phyloP scores from a whole-genome alignment of 2,888 invertebrate genomes.

The Cordylochernes scorpioides region DNA sequence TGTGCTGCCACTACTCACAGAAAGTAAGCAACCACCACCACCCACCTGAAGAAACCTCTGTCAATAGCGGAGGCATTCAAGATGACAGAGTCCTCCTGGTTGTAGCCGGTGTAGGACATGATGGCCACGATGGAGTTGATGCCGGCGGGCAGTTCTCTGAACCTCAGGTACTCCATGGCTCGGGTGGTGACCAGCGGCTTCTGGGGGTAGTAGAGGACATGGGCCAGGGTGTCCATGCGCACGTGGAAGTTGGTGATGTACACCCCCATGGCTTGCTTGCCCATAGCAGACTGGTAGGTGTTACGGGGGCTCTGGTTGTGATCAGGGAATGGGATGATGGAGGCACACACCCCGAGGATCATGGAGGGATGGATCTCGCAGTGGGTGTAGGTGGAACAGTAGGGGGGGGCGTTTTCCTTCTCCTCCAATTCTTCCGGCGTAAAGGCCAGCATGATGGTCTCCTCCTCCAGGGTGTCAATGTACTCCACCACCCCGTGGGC shows the following conservation, averaged over 20 bases:
- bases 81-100: constrained; percentile 98
- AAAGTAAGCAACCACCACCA: no score
- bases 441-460: constrained; percentile 99
- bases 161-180: constrained; percentile 91
- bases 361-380: constrained; percentile 99
- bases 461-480: constrained; percentile 95
- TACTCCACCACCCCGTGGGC: constrained; percentile 85
- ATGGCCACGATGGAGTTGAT: constrained; percentile 99
- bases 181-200: constrained; percentile 93
- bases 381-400: constrained; percentile 97
- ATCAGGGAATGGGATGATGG: constrained; percentile 99
- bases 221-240: constrained; percentile 95
- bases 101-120: constrained; percentile 95
- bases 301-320: constrained; percentile 99
- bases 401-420: constrained; percentile 74
- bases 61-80: constrained; percentile 94
- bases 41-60: constrained; percentile 82
- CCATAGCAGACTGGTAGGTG: constrained; percentile 99
- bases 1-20: no score
- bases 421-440: constrained; percentile 85
- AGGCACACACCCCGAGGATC: constrained; percentile 99
- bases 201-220: constrained; percentile 95
- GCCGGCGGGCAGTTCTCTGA: constrained; percentile 36
- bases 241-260: constrained; percentile 99
- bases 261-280: constrained; percentile 99